Percentiles rank a stretch among this genome's conserved stretches.
phyloP scores from a whole-genome alignment of 2,888 invertebrate genomes.

The Drosophila infuscata region DNA sequence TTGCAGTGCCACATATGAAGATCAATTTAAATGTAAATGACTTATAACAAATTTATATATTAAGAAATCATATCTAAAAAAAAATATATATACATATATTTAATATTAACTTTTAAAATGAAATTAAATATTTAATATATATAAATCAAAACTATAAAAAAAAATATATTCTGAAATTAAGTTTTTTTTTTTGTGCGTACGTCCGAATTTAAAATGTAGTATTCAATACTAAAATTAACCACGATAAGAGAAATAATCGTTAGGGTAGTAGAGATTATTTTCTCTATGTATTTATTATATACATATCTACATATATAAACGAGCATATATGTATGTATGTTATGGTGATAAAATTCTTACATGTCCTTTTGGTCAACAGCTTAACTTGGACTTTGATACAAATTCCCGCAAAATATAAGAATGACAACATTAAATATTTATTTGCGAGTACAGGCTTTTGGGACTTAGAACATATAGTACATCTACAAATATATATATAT shows the following conservation, averaged over 20 bases:
- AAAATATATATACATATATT: background rate
- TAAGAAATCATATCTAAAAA: background rate
- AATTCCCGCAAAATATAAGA: conserved; percentile 39
- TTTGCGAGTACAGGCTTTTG: conserved; percentile 11
- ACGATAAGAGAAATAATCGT: too few relatives aligned
- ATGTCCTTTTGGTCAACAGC: conserved; percentile 53
- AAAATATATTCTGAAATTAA: background rate
- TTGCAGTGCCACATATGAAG: background rate
- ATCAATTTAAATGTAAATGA: background rate
- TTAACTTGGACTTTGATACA: conserved; percentile 51
- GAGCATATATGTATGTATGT: conserved; percentile 1
- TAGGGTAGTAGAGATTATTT: background rate
- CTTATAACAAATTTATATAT: background rate
- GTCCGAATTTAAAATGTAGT: too few relatives aligned
- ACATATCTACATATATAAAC: background rate
- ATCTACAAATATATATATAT: background rate
- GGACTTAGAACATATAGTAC: conserved; percentile 14
- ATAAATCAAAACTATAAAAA: background rate
- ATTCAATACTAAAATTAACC: too few relatives aligned
- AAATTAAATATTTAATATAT: background rate
- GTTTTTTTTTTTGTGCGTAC: background rate
- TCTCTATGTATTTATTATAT: background rate
- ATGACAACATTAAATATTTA: conserved; percentile 22
- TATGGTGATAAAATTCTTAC: conserved; percentile 56
- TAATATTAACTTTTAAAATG: background rate